Conservation (phyloP, 1,140 invertebrate genomes). For the Habropoda laboriosa region DNA sequence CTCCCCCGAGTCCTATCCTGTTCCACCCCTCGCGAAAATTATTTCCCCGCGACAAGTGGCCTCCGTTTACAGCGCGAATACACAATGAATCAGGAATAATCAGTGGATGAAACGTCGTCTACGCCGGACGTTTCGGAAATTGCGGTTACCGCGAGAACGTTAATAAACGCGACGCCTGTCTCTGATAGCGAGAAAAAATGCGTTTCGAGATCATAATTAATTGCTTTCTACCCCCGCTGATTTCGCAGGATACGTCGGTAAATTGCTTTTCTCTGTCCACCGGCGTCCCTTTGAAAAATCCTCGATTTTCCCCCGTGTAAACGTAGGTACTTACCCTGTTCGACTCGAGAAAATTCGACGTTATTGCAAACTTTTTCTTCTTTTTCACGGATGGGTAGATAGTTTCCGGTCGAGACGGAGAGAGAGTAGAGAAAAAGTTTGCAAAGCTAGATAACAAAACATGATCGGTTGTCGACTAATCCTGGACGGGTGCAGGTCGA, state of each 20-base stretch:
- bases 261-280: constrained; percentile 2
- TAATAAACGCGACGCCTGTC: constrained; percentile 9
- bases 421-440: no score
- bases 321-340: no score
- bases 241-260: background rate
- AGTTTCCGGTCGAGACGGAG: no score
- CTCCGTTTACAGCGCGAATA: constrained; percentile 1
- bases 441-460: background rate
- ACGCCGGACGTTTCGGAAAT: constrained; percentile 22
- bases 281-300: background rate
- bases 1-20: background rate
- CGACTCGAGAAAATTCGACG: background rate
- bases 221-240: constrained; percentile 4
- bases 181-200: background rate
- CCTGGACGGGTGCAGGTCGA: background rate
- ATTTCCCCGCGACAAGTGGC: background rate
- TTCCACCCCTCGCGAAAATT: background rate
- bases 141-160: background rate
- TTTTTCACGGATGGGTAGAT: no score
- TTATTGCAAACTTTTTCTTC: no score
- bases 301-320: no score
- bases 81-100: constrained; percentile 8
- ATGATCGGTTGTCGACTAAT: background rate
- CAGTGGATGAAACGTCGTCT: background rate
- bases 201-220: constrained; percentile 28